A percentile compares a stretch with the other conserved stretches of the same genome.
Evolutionary conservation across 2,888 invertebrate genomes (phyloP).

Genomic region (Nowickia ferox): DNA sequence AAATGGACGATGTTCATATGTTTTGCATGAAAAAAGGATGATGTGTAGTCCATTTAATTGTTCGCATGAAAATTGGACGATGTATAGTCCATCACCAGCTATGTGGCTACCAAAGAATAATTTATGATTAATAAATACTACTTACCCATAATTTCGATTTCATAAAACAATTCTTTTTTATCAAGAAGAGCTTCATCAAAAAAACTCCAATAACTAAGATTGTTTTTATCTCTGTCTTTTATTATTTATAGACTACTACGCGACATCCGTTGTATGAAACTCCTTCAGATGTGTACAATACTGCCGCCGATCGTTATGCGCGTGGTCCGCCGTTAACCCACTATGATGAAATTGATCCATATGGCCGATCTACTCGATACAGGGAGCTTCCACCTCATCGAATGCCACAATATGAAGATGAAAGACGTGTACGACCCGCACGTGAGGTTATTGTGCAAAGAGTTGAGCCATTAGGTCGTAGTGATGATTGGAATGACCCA

Average conservation of each 20-base stretch:
- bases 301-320: slow-evolving; percentile 79
- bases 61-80: no score
- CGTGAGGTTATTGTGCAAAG: slow-evolving; percentile 91
- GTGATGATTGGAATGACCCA: slow-evolving; percentile 97
- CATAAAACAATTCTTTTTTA: no score
- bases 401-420: slow-evolving; percentile 85
- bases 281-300: slow-evolving; percentile 78
- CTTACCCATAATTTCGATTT: no score
- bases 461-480: slow-evolving; percentile 85
- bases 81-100: no score
- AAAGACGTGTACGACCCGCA: slow-evolving; percentile 86
- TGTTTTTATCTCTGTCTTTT: neutral
- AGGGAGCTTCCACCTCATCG: slow-evolving; percentile 85
- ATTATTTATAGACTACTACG: slow-evolving; percentile 68
- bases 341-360: slow-evolving; percentile 82
- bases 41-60: no score
- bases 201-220: neutral
- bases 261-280: slow-evolving; percentile 76
- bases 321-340: slow-evolving; percentile 78
- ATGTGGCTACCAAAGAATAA: no score
- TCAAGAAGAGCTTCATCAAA: no score
- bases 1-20: no score
- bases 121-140: no score
- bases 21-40: no score
- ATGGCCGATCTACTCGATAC: slow-evolving; percentile 83